Evolutionary conservation across 2,113 vertebrate genomes (phyloP).

Genomic region (Alligator mississippiensis): DNA sequence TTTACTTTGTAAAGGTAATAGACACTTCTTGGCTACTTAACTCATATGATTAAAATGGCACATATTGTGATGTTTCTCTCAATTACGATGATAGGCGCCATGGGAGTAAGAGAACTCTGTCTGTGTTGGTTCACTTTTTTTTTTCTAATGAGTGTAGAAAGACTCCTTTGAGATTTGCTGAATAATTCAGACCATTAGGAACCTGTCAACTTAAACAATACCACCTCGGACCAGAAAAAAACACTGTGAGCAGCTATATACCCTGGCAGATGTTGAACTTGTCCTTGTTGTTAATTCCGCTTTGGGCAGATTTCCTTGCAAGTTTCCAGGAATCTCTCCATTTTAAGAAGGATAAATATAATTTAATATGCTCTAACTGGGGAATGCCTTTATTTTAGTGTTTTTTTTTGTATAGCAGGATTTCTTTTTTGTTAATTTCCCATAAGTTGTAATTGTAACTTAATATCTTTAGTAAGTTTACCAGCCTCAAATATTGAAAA

Average conservation of each 20-base stretch:
- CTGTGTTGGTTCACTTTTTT: conserved; percentile 32
- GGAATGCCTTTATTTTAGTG: not conserved
- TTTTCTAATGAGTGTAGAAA: conserved; percentile 51
- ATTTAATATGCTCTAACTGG: conserved; percentile 19
- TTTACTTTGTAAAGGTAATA: not conserved
- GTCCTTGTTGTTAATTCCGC: conserved; percentile 55
- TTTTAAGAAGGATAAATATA: not conserved
- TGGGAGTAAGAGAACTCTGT: conserved; percentile 21
- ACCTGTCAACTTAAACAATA: conserved; percentile 73
- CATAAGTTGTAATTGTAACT: conserved; percentile 6
- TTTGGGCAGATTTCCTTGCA: conserved; percentile 59
- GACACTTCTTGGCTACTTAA: conserved; percentile 45
- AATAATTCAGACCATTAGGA: conserved; percentile 74
- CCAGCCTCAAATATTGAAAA: not conserved
- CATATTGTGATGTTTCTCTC: conserved; percentile 57
- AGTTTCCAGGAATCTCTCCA: not conserved
- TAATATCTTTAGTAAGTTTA: not conserved
- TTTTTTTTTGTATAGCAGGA: not conserved
- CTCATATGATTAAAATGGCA: conserved; percentile 47
- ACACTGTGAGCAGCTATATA: conserved; percentile 55
- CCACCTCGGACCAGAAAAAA: conserved; percentile 54
- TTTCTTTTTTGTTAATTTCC: conserved; percentile 11
- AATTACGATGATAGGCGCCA: conserved; percentile 54
- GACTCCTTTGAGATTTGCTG: conserved; percentile 68
- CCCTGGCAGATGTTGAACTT: conserved; percentile 73